A percentile compares a stretch with the other conserved stretches of the same genome.
phyloP scores from a whole-genome alignment of 1,140 invertebrate genomes.

The Drosophila watanabei region DNA sequence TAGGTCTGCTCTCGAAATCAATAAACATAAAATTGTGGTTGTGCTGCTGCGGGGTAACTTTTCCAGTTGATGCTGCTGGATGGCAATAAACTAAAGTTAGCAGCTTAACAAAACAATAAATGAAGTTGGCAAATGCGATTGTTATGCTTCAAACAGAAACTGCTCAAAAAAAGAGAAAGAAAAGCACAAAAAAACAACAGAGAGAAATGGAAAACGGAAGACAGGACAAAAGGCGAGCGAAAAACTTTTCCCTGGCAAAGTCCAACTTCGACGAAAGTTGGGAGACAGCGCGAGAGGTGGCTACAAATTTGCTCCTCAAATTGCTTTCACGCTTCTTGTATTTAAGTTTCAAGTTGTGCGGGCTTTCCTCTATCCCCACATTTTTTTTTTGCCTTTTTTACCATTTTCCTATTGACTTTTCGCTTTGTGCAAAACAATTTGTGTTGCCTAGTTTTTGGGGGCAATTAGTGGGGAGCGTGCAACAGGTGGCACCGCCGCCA shows the following conservation, averaged over 20 bases:
- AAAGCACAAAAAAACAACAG: not conserved
- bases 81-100: slow-evolving; percentile 82
- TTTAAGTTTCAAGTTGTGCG: slow-evolving; percentile 68
- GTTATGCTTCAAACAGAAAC: slow-evolving; percentile 61
- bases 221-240: slow-evolving; percentile 24
- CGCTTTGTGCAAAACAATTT: slow-evolving; percentile 52
- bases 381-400: not conserved
- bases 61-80: slow-evolving; percentile 40
- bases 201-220: slow-evolving; percentile 4
- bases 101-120: slow-evolving; percentile 83
- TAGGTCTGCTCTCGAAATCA: slow-evolving; percentile 13
- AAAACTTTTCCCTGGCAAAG: slow-evolving; percentile 59
- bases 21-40: slow-evolving; percentile 18
- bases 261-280: slow-evolving; percentile 75
- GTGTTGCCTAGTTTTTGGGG: slow-evolving; percentile 65
- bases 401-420: slow-evolving; percentile 62
- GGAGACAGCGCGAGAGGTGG: slow-evolving; percentile 44
- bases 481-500: slow-evolving; percentile 54
- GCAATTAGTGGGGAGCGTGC: slow-evolving; percentile 63
- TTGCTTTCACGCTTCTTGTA: slow-evolving; percentile 65
- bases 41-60: slow-evolving; percentile 20
- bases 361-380: slow-evolving; percentile 4
- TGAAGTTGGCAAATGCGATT: slow-evolving; percentile 82
- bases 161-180: slow-evolving; percentile 35
- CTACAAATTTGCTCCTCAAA: slow-evolving; percentile 49